Base-by-base conservation (phyloP, 2,888 invertebrate genomes). In the Limulus polyphemus region DNA sequence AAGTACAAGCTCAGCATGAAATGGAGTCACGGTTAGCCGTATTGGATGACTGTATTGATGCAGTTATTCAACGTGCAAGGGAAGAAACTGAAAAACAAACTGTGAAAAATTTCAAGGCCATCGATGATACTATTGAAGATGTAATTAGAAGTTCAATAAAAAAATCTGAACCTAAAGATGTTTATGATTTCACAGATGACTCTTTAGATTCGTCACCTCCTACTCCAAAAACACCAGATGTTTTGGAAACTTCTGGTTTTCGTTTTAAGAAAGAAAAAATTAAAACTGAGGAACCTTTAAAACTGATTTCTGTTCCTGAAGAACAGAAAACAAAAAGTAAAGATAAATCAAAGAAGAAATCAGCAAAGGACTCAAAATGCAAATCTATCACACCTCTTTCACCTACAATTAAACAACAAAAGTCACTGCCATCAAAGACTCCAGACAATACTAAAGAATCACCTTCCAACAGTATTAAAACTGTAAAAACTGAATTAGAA, bases 71-170 rank as follows among this genome's bases (percentile, higher is more conserved):
- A 32, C 59, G 64, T 32, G 63, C 63, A 10, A 54, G 59, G 49
- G 57, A 58, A n/a, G 65, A 67, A 59, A 60, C 59, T 52, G 63
- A 59, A 13, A 48, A 49, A 12, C 58, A 60, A n/a, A 55, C 16
- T 11, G 61, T 59, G n/a, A 60, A 62, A 16, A 63, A 55, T 46
- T 58, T 62, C 56, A 65, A 62, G 13, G 55, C 57, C 11, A 65
- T 68, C 59, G 65, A 68, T 58, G 67, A 65, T 13, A 67, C 66
- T n/a, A 67, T 68, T 59, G 64, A 67, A 61, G 56, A 62, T 52
- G 67, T 68, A 2, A 62, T 59, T 48, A 57, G 59, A 46, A 62
- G 63, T 46, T 62, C 64, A 11, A 17, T 59, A n/a, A 63, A 61
- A 61, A 67, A 62, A 46, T n/a, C 61, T 13, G 67, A 67, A 51